These are phyloP conservation scores for Podocnemis expansa DNA, from an alignment of 2,113 vertebrate genomes.

Conservation along the genomic window DNA sequence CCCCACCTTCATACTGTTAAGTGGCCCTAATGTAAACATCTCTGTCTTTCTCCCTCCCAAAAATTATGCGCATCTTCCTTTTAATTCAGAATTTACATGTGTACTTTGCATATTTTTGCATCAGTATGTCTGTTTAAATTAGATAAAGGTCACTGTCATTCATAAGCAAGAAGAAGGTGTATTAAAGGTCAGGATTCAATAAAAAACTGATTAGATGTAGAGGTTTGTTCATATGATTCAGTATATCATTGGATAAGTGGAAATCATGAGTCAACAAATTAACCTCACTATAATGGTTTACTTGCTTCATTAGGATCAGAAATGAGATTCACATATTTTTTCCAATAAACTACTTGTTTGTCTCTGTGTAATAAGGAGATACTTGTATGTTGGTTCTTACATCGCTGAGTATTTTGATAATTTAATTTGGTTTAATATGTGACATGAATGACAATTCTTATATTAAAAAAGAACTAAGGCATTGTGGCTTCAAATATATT, in stretches of 20 bases:
- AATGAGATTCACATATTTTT: slow-evolving; percentile 68
- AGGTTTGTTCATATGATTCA: slow-evolving; percentile 79
- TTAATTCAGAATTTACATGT: slow-evolving; percentile 85
- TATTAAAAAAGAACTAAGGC: slow-evolving; percentile 37
- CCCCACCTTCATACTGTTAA: slow-evolving; percentile 36
- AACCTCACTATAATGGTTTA: slow-evolving; percentile 75
- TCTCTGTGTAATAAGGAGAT: slow-evolving; percentile 3
- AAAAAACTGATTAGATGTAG: slow-evolving; percentile 81
- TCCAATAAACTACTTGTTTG: slow-evolving; percentile 56
- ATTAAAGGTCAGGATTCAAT: slow-evolving; percentile 87
- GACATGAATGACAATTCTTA: slow-evolving; percentile 53
- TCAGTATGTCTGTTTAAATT: slow-evolving; percentile 82
- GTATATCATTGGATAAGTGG: slow-evolving; percentile 79
- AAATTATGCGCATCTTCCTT: slow-evolving; percentile 76
- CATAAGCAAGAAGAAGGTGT: slow-evolving; percentile 84
- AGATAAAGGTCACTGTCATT: slow-evolving; percentile 88
- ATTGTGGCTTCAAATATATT: background rate
- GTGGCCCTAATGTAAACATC: slow-evolving; percentile 69
- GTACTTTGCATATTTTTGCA: slow-evolving; percentile 86
- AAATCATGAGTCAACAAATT: slow-evolving; percentile 82
- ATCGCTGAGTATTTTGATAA: slow-evolving; percentile 51
- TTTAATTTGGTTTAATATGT: slow-evolving; percentile 59
- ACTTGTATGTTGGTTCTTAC: slow-evolving; percentile 37
- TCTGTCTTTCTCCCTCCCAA: slow-evolving; percentile 56
- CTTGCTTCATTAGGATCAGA: slow-evolving; percentile 72